phyloP scores from a whole-genome alignment of 2,797 vertebrate species.

The Coracias cyanogaster region DNA sequence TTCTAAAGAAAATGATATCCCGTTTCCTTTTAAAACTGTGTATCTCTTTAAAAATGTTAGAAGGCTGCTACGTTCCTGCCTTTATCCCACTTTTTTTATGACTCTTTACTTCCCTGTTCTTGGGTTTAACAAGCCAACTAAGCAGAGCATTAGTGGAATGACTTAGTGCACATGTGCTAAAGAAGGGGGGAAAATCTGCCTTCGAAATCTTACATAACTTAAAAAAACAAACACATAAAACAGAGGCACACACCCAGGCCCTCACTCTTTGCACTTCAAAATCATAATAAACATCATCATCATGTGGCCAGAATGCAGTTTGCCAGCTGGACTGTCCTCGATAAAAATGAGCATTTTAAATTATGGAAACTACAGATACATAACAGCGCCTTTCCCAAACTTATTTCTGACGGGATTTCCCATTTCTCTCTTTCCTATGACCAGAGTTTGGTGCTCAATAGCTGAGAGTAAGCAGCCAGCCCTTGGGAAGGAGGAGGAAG shows the following conservation, averaged over 20 bases:
- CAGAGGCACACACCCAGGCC: neutral
- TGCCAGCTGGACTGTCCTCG: neutral
- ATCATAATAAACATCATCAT: neutral
- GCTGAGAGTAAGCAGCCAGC: neutral
- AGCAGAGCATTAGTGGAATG: constrained; percentile 27
- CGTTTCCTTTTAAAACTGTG: neutral
- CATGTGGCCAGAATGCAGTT: neutral
- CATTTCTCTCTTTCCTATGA: neutral
- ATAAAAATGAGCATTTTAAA: neutral
- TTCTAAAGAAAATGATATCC: neutral
- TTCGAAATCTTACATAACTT: constrained; percentile 22
- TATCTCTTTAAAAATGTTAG: neutral
- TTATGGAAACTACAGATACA: neutral
- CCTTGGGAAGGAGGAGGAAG: neutral
- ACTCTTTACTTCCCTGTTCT: neutral
- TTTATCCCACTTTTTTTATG: constrained; percentile 8
- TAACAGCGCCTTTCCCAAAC: fast-evolving
- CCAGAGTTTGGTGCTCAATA: neutral
- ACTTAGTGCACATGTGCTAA: neutral
- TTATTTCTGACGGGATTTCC: neutral
- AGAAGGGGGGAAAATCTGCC: neutral
- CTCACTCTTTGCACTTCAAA: neutral
- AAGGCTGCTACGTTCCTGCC: constrained; percentile 41
- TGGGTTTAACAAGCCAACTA: constrained; percentile 3
- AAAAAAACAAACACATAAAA: neutral